Evolutionary conservation across 2,797 vertebrate genomes (phyloP).

Genomic region (Hapalemur alaotrensis): DNA sequence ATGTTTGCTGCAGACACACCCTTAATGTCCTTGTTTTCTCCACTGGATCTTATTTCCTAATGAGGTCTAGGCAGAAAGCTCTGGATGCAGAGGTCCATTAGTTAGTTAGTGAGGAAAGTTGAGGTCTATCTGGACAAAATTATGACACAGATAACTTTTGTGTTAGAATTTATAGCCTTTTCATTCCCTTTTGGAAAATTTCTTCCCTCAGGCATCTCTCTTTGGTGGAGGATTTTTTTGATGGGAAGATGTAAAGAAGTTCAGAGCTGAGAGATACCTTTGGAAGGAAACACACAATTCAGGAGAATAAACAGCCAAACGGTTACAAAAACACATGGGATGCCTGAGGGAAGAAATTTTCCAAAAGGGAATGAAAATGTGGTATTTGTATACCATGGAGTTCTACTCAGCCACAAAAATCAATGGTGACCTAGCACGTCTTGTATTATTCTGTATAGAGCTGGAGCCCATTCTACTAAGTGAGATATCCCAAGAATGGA

Average conservation of each 20-base stretch:
- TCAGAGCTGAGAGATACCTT: background rate
- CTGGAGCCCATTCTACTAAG: no score
- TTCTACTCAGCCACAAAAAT: no score
- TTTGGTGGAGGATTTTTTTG: background rate
- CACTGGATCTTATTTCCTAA: slow-evolving; percentile 41
- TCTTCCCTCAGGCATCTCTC: background rate
- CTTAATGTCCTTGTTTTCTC: slow-evolving; percentile 54
- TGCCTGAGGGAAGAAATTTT: background rate
- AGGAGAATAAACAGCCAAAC: background rate
- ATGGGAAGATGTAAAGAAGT: background rate
- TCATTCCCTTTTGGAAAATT: background rate
- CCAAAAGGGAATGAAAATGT: no score
- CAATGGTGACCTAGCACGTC: no score
- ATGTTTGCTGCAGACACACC: slow-evolving; percentile 56
- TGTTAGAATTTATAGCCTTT: background rate
- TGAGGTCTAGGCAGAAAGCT: slow-evolving; percentile 21
- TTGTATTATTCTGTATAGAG: no score
- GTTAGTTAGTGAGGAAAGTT: slow-evolving; percentile 4
- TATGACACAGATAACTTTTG: background rate
- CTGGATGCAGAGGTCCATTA: background rate
- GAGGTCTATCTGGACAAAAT: background rate
- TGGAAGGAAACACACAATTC: background rate
- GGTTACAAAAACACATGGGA: background rate
- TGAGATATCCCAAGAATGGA: no score
- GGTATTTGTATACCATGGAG: no score